A percentile compares a stretch with the other conserved stretches of the same genome.
Evolutionary conservation across 2,113 vertebrate species (phyloP).

Genomic region (Platysteira castanea): DNA sequence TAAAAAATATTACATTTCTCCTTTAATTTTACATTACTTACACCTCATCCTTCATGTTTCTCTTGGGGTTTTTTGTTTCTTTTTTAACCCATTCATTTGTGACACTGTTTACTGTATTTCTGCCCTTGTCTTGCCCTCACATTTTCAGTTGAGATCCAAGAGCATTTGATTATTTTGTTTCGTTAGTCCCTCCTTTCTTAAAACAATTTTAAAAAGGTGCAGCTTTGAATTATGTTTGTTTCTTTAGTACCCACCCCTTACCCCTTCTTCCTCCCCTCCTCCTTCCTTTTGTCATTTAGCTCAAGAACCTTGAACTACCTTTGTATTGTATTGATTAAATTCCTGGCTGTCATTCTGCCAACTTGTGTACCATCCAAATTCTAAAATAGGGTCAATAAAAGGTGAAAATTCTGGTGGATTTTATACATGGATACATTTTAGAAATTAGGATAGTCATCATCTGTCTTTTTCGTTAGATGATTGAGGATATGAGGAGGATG

Average conservation of each 20-base stretch:
- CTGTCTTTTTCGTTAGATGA: not conserved
- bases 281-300: not conserved
- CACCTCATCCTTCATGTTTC: not conserved
- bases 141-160: not conserved
- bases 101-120: not conserved
- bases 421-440: not conserved
- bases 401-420: not conserved
- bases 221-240: fast-evolving
- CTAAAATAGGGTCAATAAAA: not conserved
- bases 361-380: not conserved
- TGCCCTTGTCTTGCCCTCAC: not conserved
- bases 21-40: not conserved
- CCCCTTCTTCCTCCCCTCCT: not conserved
- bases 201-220: not conserved
- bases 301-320: not conserved
- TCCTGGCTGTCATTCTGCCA: not conserved
- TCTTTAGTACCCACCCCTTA: not conserved
- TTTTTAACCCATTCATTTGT: not conserved
- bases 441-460: not conserved
- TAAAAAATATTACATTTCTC: not conserved
- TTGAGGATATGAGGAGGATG: not conserved
- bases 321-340: not conserved
- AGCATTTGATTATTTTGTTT: not conserved
- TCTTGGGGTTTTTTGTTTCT: not conserved
- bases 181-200: not conserved